Evolutionary conservation across 92 coral and sea anemone genomes (phyloP), one percentile per base, ranked within the genome.

Genomic region (Phenganax subtilis): DNA sequence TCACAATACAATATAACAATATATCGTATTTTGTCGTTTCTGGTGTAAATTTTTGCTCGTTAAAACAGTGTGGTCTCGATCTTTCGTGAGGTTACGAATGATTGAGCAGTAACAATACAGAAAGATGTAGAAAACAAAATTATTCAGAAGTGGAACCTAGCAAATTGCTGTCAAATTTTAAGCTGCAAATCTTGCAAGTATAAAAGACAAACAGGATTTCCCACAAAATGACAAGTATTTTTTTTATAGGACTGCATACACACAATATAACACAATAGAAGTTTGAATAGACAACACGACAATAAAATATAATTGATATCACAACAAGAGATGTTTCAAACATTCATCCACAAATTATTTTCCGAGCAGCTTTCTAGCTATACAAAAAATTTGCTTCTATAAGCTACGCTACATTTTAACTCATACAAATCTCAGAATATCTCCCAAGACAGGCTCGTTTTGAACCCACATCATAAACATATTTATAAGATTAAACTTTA

Each of bases 201-300:
- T 0, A 16, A 5, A 30, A 6, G 73, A 9, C 54, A 5, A 37
- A 37, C 47, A 37, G 47, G 47, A 5, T 2, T 37, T 37, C 3
- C 53, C 54, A 37, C 53, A 68, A 68, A 68, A 68, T 53, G 14
- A 20, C 73, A 37, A 67, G 73, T 64, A 9, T 68, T 68, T 30
- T 68, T 9, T 6, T 37, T 6, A 68, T 68, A 6, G 3, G 47
- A 68, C 20, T 20, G 12, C 14, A 68, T 53, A 68, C 29, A 12
- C 3, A 37, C 54, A 8, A 76, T 37, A 76, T 76, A 57, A 58
- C 81, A 76, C 81, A 76, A 76, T 29, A 76, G 81, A 31, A 28
- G 44, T 76, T 76, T 76, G 55, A 57, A 76, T 76, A 57, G 81
- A 30, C 70, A 76, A 25, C 12, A 76, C 81, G 67, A 31, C 29